phyloP scores from a whole-genome alignment of 2,888 invertebrate species.

The Meloe dianella region DNA sequence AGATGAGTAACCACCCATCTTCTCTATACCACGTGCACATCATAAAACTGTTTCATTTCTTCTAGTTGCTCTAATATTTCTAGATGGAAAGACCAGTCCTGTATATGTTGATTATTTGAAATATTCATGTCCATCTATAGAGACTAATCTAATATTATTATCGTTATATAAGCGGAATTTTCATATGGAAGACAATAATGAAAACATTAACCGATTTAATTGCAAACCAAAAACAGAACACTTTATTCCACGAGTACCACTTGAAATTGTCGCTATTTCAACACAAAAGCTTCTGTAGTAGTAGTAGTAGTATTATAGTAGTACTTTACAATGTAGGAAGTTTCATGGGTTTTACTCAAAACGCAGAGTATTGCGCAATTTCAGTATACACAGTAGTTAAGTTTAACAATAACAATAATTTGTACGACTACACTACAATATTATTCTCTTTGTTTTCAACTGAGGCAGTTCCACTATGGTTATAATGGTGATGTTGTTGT shows the following conservation, averaged over 20 bases:
- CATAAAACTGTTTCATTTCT: too few relatives aligned
- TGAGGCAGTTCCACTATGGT: not conserved
- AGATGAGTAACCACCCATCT: too few relatives aligned
- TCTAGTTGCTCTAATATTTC: too few relatives aligned
- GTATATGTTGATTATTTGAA: too few relatives aligned
- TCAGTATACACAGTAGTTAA: conserved; percentile 33
- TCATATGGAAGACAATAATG: not conserved
- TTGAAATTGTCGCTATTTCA: not conserved
- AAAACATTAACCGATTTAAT: not conserved
- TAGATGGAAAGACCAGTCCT: too few relatives aligned
- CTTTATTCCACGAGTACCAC: too few relatives aligned
- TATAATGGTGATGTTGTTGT: conserved; percentile 35
- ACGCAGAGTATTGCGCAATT: not conserved
- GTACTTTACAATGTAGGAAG: not conserved
- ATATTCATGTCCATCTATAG: not conserved
- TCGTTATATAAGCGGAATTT: too few relatives aligned
- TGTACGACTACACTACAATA: conserved; percentile 38
- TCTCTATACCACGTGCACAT: too few relatives aligned
- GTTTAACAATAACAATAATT: conserved; percentile 45
- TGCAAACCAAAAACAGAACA: not conserved
- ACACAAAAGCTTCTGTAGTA: not conserved
- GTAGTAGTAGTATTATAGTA: too few relatives aligned
- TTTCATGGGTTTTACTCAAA: not conserved
- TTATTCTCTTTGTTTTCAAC: conserved; percentile 43
- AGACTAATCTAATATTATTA: too few relatives aligned